These are phyloP conservation scores for Nymphalis c-album DNA, from an alignment of 2,888 invertebrate genomes.

Conservation along the genomic window DNA sequence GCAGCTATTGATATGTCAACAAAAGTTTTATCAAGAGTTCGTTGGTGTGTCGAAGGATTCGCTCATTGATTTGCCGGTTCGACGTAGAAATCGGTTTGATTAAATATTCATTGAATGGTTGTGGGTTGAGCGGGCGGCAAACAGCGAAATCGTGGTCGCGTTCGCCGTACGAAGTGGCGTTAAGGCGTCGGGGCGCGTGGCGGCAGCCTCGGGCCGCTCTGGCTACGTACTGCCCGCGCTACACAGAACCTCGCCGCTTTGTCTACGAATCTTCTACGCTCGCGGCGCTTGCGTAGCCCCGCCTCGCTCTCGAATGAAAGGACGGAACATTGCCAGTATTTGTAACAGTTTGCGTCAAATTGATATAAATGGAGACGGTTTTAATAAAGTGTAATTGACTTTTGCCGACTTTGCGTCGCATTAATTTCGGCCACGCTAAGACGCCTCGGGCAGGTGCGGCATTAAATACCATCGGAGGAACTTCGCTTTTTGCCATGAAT, in stretches of 20 bases:
- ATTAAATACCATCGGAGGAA: constrained; percentile 72
- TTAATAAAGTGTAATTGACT: constrained; percentile 82
- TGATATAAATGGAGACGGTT: constrained; percentile 82
- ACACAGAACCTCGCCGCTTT: constrained; percentile 48
- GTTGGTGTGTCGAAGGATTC: constrained; percentile 56
- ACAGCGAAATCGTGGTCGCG: constrained; percentile 39
- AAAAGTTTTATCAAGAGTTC: constrained; percentile 61
- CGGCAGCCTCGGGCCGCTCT: constrained; percentile 58
- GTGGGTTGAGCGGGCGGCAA: constrained; percentile 58
- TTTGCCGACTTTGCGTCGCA: constrained; percentile 80
- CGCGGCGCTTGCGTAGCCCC: constrained; percentile 79
- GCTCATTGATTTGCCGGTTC: constrained; percentile 67
- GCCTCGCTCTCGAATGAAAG: constrained; percentile 76
- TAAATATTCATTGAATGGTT: constrained; percentile 68
- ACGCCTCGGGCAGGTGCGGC: constrained; percentile 78
- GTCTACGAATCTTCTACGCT: constrained; percentile 52
- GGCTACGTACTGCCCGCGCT: constrained; percentile 55
- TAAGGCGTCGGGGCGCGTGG: constrained; percentile 47
- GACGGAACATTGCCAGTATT: constrained; percentile 81
- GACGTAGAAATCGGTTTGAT: constrained; percentile 62
- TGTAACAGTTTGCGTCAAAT: constrained; percentile 82
- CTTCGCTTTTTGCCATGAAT: constrained; percentile 73
- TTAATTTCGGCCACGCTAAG: constrained; percentile 80
- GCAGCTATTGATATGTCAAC: constrained; percentile 58
- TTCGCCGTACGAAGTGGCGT: constrained; percentile 47